Base-by-base conservation (phyloP, 1,140 invertebrate species). In the Portunus trituberculatus region DNA sequence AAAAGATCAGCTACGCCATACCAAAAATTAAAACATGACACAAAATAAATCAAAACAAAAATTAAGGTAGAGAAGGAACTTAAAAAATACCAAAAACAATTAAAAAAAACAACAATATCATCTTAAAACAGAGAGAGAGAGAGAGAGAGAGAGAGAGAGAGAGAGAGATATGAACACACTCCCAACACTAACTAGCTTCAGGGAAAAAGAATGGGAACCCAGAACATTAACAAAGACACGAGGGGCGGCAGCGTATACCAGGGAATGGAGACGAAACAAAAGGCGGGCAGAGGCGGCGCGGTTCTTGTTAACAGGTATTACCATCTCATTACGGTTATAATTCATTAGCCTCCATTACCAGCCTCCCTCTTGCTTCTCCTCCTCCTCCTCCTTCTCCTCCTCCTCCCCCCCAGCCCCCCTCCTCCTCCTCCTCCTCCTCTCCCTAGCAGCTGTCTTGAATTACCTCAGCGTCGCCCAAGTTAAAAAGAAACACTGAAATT, bases 271-370 rank as follows among this genome's bases (percentile, higher is more conserved):
- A 90, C 39, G 28, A 67, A 88, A 91, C 39, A 48, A 91, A 91
- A 91, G 88, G 59, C 59, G 45, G 67, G 82, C 20, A 59, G 32
- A 7, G 46, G 28, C 48, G 29, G 76, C 52, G 29, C 52, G 59
- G 91, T 95, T 91, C 94, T 92, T 92, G 83, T 86, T 95, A 95
- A 95, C 87, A 95, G 83, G 94, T 76, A 95, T 95, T 95, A 95
- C 84, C 94, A 95, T 95, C 94, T 95, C 94, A 95, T 95, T 95
- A 95, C 94, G 48, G 94, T 76, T 95, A 86, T 95, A 95, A 95
- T 95, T 95, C 94, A 95, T 95, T 95, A 95, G 91, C 76, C 91
- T 52, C 83, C 94, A 92, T 95, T 95, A 95, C 94, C 91, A 93
- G n/a, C 48, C 90, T 84, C 39, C 94, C 39, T 25, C 39, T 6